These are phyloP conservation scores for Lasioglossum albipes DNA, from an alignment of 1,140 invertebrate species.

Conservation along the genomic window DNA sequence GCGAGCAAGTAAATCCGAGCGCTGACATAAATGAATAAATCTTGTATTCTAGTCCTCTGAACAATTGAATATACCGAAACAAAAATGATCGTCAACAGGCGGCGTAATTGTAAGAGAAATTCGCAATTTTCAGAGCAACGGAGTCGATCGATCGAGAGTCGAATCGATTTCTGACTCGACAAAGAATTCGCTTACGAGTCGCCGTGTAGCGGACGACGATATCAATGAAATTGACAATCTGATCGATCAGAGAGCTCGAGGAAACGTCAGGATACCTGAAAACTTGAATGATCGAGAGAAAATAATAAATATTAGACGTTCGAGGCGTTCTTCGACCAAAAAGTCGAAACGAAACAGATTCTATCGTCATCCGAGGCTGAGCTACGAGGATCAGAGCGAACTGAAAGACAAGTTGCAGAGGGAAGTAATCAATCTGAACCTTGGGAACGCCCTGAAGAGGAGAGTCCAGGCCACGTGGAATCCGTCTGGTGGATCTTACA, in stretches of 20 bases:
- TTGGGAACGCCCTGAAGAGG: background rate
- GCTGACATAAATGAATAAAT: no score
- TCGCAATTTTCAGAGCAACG: constrained; percentile 16
- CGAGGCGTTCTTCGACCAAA: constrained; percentile 30
- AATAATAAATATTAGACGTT: constrained; percentile 1
- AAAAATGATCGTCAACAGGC: background rate
- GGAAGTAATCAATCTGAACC: background rate
- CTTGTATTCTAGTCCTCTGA: no score
- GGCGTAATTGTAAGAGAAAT: background rate
- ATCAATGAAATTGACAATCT: no score
- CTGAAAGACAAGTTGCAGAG: background rate
- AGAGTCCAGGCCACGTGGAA: constrained; percentile 4
- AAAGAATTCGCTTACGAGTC: no score
- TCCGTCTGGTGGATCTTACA: background rate
- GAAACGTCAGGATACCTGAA: background rate
- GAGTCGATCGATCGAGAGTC: background rate
- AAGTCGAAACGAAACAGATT: constrained; percentile 3
- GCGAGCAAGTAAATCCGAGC: no score
- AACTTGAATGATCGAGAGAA: background rate
- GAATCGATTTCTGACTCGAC: background rate
- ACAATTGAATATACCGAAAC: no score
- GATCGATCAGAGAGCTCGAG: background rate
- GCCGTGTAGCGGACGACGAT: no score
- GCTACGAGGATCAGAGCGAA: constrained; percentile 14
- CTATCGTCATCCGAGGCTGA: constrained; percentile 28